Evolutionary conservation across 2,113 vertebrate species (phyloP).

Genomic region (Cochlearius cochlearius): DNA sequence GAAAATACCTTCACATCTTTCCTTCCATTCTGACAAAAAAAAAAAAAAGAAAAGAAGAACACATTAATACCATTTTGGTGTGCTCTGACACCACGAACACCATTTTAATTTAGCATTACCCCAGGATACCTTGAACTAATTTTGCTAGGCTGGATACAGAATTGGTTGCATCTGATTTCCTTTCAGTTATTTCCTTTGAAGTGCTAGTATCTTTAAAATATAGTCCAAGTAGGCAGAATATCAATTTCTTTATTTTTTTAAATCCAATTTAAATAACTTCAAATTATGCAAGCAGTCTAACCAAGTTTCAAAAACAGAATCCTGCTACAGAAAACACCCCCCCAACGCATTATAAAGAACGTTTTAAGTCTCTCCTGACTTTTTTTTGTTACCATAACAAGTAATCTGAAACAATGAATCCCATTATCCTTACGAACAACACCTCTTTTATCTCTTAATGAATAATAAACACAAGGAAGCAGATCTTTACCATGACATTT

Average conservation of each 20-base stretch:
- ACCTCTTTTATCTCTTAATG: neutral
- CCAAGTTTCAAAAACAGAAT: constrained; percentile 24
- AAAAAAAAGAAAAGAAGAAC: neutral
- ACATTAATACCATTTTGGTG: neutral
- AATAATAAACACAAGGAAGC: constrained; percentile 11
- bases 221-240: constrained; percentile 59
- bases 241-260: constrained; percentile 53
- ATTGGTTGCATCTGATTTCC: constrained; percentile 67
- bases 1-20: neutral
- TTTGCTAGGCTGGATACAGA: constrained; percentile 57
- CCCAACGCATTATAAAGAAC: neutral
- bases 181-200: constrained; percentile 70
- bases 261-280: constrained; percentile 69
- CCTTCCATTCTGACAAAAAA: neutral
- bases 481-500: constrained; percentile 6
- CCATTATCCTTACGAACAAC: constrained; percentile 17
- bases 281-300: constrained; percentile 58
- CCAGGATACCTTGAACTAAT: constrained; percentile 66
- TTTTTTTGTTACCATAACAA: neutral
- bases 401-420: constrained; percentile 27
- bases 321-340: neutral
- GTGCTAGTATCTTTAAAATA: constrained; percentile 68
- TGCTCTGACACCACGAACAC: neutral
- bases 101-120: constrained; percentile 60
- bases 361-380: constrained; percentile 14